A percentile compares a stretch with the other conserved stretches of the same genome.
phyloP scores from a whole-genome alignment of 2,888 invertebrate genomes.

The Drosophila kambysellisi region DNA sequence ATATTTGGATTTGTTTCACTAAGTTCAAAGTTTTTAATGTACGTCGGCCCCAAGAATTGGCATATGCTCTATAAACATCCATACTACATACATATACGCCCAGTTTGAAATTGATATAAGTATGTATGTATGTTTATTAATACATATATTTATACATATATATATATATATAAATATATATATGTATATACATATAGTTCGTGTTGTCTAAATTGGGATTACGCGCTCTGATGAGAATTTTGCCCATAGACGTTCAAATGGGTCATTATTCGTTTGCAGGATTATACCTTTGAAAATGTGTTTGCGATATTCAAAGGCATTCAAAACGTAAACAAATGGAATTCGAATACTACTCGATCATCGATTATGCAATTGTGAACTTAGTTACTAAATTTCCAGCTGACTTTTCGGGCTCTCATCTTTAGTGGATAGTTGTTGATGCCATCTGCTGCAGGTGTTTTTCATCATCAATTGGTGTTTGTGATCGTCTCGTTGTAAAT shows the following conservation, averaged over 20 bases:
- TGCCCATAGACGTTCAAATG: background rate
- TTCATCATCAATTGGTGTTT: background rate
- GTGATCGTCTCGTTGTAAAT: background rate
- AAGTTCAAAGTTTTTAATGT: conserved; percentile 54
- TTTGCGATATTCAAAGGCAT: background rate
- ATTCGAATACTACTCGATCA: background rate
- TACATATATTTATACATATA: background rate
- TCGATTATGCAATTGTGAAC: conserved; percentile 12
- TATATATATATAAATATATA: background rate
- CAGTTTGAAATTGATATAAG: conserved; percentile 45
- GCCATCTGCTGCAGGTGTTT: conserved; percentile 1
- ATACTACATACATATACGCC: conserved; percentile 8
- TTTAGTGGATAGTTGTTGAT: background rate
- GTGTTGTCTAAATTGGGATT: conserved; percentile 7
- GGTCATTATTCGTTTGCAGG: background rate
- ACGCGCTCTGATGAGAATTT: background rate
- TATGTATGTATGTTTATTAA: conserved; percentile 6
- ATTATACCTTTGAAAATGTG: background rate
- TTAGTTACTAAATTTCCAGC: conserved; percentile 8
- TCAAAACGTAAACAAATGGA: background rate
- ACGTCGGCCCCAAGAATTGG: conserved; percentile 29
- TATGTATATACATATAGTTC: background rate
- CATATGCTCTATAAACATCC: conserved; percentile 42
- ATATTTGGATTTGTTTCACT: conserved; percentile 47
- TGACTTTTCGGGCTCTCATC: too few relatives aligned